phyloP scores from a whole-genome alignment of 2,113 vertebrate genomes.

The Malurus cyaneus region DNA sequence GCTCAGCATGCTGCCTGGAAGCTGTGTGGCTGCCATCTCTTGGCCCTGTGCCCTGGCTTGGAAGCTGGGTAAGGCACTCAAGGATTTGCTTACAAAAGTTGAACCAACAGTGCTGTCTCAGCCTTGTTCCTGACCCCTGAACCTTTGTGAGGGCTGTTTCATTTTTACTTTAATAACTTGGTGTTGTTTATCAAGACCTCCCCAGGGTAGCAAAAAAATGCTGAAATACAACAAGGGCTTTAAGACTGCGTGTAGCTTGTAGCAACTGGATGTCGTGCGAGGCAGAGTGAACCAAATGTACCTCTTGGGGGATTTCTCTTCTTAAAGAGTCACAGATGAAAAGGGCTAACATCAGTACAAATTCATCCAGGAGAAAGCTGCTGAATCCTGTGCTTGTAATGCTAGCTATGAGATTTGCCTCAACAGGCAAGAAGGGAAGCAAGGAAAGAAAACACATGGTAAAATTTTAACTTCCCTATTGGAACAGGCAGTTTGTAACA shows the following conservation, averaged over 20 bases:
- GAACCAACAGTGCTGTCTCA: neutral
- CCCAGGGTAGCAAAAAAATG: neutral
- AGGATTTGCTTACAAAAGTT: neutral
- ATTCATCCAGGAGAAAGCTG: slow-evolving; percentile 38
- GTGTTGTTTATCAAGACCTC: neutral
- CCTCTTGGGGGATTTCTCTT: slow-evolving; percentile 7
- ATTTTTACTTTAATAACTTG: neutral
- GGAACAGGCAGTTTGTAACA: slow-evolving; percentile 41
- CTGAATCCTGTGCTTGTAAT: slow-evolving; percentile 26
- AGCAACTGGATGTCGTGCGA: slow-evolving; percentile 25
- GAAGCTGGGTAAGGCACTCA: neutral
- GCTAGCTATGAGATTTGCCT: slow-evolving; percentile 9
- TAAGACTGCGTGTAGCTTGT: neutral
- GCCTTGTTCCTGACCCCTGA: neutral
- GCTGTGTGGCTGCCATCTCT: neutral
- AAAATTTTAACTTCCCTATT: slow-evolving; percentile 28
- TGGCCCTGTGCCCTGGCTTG: neutral
- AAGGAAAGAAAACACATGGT: slow-evolving; percentile 27
- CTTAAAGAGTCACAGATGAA: neutral
- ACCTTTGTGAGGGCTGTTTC: neutral
- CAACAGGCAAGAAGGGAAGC: neutral
- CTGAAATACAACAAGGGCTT: neutral
- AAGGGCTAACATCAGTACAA: slow-evolving; percentile 38
- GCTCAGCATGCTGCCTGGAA: neutral
- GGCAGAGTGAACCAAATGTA: neutral